phyloP scores from a whole-genome alignment of 1,140 invertebrate species.

The Leptestheria dahalacensis region DNA sequence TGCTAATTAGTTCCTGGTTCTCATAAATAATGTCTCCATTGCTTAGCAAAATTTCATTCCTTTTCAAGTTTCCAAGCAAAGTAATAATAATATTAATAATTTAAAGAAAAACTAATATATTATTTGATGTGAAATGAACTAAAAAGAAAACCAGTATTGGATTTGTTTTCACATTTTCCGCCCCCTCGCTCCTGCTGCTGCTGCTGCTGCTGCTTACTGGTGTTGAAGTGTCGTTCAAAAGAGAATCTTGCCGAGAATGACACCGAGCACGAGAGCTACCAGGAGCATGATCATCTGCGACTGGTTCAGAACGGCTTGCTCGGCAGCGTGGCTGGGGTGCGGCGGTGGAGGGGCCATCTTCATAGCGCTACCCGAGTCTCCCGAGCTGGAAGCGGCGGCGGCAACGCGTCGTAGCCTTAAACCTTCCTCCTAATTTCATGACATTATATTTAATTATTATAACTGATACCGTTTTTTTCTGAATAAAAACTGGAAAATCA shows the following conservation, averaged over 20 bases:
- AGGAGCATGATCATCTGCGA: conserved; percentile 1
- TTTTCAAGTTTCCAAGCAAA: no score
- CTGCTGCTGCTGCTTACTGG: neutral
- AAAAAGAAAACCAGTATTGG: neutral
- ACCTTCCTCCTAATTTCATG: conserved; percentile 15
- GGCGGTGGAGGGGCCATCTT: neutral
- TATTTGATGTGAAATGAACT: no score
- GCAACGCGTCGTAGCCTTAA: conserved; percentile 13
- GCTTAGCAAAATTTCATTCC: no score
- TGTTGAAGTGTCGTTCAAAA: conserved; percentile 4
- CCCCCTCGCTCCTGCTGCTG: no score
- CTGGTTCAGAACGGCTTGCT: neutral
- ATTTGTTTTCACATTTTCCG: no score
- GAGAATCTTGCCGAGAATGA: conserved; percentile 14
- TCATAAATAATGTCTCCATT: no score
- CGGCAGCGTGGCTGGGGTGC: neutral
- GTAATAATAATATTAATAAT: no score
- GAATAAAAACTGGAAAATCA: no score
- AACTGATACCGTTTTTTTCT: no score
- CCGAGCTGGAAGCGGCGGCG: neutral
- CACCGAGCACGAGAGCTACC: conserved; percentile 12
- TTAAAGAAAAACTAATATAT: no score
- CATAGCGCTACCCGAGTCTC: conserved; percentile 1
- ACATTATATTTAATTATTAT: no score
- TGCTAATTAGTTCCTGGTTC: no score